These are phyloP conservation scores for Empidonax alnorum DNA, from an alignment of 2,113 vertebrate species.

Conservation along the genomic window DNA sequence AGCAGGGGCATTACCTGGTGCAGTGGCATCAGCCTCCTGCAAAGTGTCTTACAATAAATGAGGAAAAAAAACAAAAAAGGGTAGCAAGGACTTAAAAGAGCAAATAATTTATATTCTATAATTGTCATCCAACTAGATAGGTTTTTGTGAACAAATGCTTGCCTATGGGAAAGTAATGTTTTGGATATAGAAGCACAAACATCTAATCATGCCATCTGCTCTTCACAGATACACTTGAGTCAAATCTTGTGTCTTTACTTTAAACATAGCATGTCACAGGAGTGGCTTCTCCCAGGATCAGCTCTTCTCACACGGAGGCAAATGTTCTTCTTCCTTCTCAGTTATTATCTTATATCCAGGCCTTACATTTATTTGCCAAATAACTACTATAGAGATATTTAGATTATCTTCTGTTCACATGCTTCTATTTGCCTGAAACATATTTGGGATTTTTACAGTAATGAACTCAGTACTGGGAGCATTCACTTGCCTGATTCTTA, in stretches of 20 bases:
- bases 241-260: constrained; percentile 24
- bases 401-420: background rate
- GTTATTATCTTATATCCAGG: background rate
- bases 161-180: constrained; percentile 10
- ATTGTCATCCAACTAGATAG: background rate
- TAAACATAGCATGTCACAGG: background rate
- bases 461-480: background rate
- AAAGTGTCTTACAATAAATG: background rate
- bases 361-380: background rate
- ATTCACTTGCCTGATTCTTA: background rate
- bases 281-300: background rate
- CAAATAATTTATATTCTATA: background rate
- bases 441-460: background rate
- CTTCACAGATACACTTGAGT: constrained; percentile 1
- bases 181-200: constrained; percentile 31
- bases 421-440: background rate
- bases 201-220: constrained; percentile 34
- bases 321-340: background rate
- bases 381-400: background rate
- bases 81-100: background rate
- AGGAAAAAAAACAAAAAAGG: background rate
- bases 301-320: background rate
- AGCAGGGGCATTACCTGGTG: background rate
- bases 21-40: background rate
- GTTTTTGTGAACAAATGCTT: background rate